Evolutionary conservation across 2,888 invertebrate species (phyloP).

Genomic region (Sceliomorpha sp.): DNA sequence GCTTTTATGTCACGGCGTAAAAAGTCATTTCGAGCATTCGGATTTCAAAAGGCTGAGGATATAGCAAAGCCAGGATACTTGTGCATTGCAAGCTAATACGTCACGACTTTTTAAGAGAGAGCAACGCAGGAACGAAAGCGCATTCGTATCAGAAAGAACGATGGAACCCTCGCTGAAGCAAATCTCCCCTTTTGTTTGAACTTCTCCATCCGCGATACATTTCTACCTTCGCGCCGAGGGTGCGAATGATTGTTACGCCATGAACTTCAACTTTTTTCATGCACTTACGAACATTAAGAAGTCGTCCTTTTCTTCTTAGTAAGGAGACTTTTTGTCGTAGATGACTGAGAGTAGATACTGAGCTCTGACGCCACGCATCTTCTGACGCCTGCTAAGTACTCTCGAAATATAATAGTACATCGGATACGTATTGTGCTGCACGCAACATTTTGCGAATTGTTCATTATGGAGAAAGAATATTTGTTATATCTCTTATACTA

Average conservation of each 20-base stretch:
- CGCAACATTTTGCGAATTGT: too few species aligned
- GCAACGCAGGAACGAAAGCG: constrained; percentile 40
- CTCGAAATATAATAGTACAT: too few species aligned
- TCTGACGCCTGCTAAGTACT: too few species aligned
- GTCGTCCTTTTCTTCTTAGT: constrained; percentile 35
- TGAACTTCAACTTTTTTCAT: constrained; percentile 45
- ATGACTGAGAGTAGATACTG: constrained; percentile 9
- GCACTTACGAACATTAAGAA: constrained; percentile 51
- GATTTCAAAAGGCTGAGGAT: constrained; percentile 47
- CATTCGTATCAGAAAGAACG: constrained; percentile 58
- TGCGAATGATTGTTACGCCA: constrained; percentile 69
- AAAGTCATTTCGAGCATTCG: constrained; percentile 40
- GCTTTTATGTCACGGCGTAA: constrained; percentile 33
- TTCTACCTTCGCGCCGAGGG: constrained; percentile 71
- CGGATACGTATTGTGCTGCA: too few species aligned
- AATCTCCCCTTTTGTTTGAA: constrained; percentile 75
- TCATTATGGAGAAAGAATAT: too few species aligned
- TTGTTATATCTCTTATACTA: too few species aligned
- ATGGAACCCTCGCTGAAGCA: constrained; percentile 53
- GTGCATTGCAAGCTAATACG: constrained; percentile 54
- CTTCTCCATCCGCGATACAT: constrained; percentile 74
- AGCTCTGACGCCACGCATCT: too few species aligned
- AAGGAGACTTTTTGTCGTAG: constrained; percentile 30
- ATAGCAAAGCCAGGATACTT: constrained; percentile 41
- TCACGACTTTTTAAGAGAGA: constrained; percentile 52